Evolutionary conservation across 2,113 vertebrate genomes (phyloP).

Genomic region (Centropus unirufus): DNA sequence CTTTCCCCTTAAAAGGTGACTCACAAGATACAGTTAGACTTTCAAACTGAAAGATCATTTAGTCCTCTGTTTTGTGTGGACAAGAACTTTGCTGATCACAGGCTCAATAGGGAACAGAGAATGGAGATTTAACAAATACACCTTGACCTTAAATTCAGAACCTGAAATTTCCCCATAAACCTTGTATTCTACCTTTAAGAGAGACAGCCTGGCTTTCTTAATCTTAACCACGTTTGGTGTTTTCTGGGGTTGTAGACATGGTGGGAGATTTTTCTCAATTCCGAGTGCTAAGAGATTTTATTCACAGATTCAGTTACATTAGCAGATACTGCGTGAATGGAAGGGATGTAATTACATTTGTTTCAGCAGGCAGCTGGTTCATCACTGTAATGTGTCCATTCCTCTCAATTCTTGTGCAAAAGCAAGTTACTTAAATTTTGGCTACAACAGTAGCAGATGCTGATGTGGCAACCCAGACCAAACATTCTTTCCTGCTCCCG

Average conservation of each 20-base stretch:
- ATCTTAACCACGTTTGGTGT: background rate
- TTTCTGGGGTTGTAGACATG: background rate
- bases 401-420: background rate
- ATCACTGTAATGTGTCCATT: background rate
- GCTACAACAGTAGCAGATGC: conserved; percentile 5
- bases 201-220: background rate
- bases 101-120: background rate
- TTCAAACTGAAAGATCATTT: background rate
- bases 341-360: background rate
- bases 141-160: background rate
- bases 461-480: conserved; percentile 66
- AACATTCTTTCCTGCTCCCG: conserved; percentile 61
- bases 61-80: background rate
- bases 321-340: background rate
- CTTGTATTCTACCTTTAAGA: background rate
- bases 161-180: background rate
- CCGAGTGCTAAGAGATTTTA: background rate
- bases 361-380: background rate
- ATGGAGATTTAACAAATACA: background rate
- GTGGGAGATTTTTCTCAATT: background rate
- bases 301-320: background rate
- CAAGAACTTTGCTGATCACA: background rate
- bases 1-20: background rate
- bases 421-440: background rate
- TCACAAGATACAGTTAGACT: background rate